phyloP scores from a whole-genome alignment of 2,113 vertebrate species.

The Diglossa brunneiventris region DNA sequence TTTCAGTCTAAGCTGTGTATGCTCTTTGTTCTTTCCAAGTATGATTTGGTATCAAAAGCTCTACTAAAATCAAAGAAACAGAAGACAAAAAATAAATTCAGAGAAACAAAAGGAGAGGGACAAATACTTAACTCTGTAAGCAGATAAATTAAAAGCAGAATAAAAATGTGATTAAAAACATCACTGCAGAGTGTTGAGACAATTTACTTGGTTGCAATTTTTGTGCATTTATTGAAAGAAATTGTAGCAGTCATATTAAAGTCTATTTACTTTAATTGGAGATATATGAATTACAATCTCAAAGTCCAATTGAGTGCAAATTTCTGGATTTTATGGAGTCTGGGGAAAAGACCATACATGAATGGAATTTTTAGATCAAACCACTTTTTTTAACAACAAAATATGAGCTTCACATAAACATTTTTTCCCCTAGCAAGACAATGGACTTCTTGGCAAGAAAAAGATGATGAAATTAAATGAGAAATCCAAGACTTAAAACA shows the following conservation, averaged over 20 bases:
- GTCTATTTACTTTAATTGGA: not conserved
- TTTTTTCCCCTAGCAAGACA: not conserved
- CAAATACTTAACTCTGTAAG: not conserved
- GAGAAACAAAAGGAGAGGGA: not conserved
- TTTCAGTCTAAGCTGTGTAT: slow-evolving; percentile 53
- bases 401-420: not conserved
- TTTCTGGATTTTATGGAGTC: not conserved
- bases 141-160: not conserved
- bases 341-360: not conserved
- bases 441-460: not conserved
- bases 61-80: not conserved
- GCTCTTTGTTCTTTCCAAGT: not conserved
- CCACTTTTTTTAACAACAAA: not conserved
- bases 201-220: not conserved
- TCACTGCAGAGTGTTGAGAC: not conserved
- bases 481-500: not conserved
- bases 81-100: not conserved
- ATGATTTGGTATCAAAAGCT: not conserved
- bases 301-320: not conserved
- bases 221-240: slow-evolving; percentile 10
- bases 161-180: not conserved
- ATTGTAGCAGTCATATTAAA: not conserved
- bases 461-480: slow-evolving; percentile 8
- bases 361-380: not conserved
- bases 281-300: not conserved